These are phyloP conservation scores for Heliothis peltigera DNA, from an alignment of 2,888 invertebrate species.

Conservation along the genomic window DNA sequence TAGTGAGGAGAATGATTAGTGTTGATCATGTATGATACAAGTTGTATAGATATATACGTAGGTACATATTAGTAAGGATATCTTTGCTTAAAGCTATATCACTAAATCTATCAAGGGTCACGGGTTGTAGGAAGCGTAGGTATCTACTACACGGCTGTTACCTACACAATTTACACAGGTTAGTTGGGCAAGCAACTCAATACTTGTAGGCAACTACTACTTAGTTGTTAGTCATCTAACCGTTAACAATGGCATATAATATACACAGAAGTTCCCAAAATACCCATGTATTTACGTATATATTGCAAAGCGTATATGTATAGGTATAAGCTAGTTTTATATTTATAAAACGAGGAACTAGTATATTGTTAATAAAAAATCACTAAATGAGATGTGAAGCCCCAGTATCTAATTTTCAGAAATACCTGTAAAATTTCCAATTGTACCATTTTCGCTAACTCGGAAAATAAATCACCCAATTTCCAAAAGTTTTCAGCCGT, in stretches of 20 bases:
- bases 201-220: constrained; percentile 49
- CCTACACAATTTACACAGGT: constrained; percentile 66
- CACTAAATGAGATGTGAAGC: constrained; percentile 73
- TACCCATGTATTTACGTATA: constrained; percentile 62
- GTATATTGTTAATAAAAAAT: constrained; percentile 51
- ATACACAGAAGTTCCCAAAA: constrained; percentile 44
- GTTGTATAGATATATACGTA: constrained; percentile 66
- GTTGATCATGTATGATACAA: constrained; percentile 68
- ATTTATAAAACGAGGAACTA: constrained; percentile 59
- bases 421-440: constrained; percentile 87
- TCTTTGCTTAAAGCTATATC: constrained; percentile 53
- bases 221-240: constrained; percentile 41
- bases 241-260: constrained; percentile 42
- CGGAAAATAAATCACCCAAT: constrained; percentile 80
- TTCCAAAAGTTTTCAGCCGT: constrained; percentile 83
- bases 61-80: constrained; percentile 60
- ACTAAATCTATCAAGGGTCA: constrained; percentile 62
- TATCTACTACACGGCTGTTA: constrained; percentile 66
- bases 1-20: constrained; percentile 69
- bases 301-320: constrained; percentile 69
- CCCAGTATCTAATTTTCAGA: constrained; percentile 79
- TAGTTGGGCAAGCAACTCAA: constrained; percentile 69
- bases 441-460: constrained; percentile 85
- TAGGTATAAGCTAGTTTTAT: constrained; percentile 60
- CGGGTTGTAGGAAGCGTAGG: constrained; percentile 60